These are phyloP conservation scores for Drosophila helvetica DNA, from an alignment of 2,888 invertebrate genomes.

Conservation along the genomic window DNA sequence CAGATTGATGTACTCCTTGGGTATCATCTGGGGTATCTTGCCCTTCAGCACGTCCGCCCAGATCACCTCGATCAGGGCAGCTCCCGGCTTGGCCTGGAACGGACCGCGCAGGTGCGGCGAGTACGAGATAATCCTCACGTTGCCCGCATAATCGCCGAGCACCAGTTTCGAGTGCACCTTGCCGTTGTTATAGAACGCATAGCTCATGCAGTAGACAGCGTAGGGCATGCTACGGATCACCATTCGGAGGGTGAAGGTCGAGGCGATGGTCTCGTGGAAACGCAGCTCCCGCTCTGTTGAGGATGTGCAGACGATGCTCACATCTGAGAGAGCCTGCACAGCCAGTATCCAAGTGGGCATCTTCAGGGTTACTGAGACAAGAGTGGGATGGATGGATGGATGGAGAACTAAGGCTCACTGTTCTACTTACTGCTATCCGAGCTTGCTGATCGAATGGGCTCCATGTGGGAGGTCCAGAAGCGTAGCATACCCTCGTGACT, in stretches of 20 bases:
- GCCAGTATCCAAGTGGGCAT: conserved; percentile 90
- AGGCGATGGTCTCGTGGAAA: conserved; percentile 91
- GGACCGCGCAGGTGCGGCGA: conserved; percentile 87
- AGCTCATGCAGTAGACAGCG: conserved; percentile 81
- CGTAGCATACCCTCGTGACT: conserved; percentile 91
- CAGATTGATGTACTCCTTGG: conserved; percentile 86
- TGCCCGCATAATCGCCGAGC: conserved; percentile 90
- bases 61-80: conserved; percentile 86
- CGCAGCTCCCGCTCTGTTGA: conserved; percentile 91
- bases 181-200: conserved; percentile 70
- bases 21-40: conserved; percentile 84
- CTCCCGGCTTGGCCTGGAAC: conserved; percentile 88
- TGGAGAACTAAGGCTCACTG: neutral
- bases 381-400: neutral
- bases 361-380: conserved; percentile 86
- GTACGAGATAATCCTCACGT: conserved; percentile 87
- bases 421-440: conserved; percentile 87
- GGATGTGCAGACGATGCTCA: conserved; percentile 90
- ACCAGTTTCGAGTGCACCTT: conserved; percentile 85
- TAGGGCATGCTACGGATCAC: conserved; percentile 87
- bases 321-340: conserved; percentile 90
- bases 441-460: conserved; percentile 86
- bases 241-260: conserved; percentile 89
- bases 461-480: conserved; percentile 90
- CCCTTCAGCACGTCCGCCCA: conserved; percentile 86